Evolutionary conservation across 1,140 invertebrate species (phyloP), one percentile per base, ranked within the genome.

Genomic region (Neocloeon triangulifer): DNA sequence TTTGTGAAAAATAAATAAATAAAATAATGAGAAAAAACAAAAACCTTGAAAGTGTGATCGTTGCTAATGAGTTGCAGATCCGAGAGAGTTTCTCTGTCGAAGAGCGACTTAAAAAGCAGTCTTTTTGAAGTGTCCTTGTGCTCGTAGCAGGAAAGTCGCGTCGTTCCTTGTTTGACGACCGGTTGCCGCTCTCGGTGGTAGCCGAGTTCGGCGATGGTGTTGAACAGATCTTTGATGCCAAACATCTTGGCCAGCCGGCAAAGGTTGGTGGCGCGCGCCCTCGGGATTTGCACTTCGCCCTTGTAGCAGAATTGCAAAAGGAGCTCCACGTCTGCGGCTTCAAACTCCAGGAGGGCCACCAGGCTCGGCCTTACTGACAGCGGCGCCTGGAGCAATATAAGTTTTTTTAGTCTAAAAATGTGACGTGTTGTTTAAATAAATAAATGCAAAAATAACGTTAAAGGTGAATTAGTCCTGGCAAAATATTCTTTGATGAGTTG

Each of bases 221-320:
- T 23, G 23, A 31, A 16, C 9, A 37, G 25, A 16, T 35, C 9
- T 5, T 27, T 15, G 7, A 34, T 16, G 4, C 28, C 36, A 18
- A 37, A 19, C 8, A 37, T 18, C 6, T 22, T 12, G 14, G 36
- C 36, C 3, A 19, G 18, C 5, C 28, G 25, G 30, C 34, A 34
- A 10, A 34, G n/a, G 4, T 23, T 19, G 14, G 10, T 20, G 4
- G 34, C 5, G 13, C 17, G 9, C 13, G 15, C 23, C n/a, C 28
- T 14, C 16, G 32, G 16, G 4, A 37, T 17, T 8, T 12, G n/a
- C 21, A 25, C 20, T 20, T 8, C 13, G 10, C 36, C 36, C 16
- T 26, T 33, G 16, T 37, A 37, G 16, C 36, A 37, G 19, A 37
- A 34, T 12, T 37, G 23, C n/a, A 37, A 19, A 21, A 37, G 26